Evolutionary conservation across 1,140 invertebrate genomes (phyloP).

Genomic region (Latrodectus geometricus): DNA sequence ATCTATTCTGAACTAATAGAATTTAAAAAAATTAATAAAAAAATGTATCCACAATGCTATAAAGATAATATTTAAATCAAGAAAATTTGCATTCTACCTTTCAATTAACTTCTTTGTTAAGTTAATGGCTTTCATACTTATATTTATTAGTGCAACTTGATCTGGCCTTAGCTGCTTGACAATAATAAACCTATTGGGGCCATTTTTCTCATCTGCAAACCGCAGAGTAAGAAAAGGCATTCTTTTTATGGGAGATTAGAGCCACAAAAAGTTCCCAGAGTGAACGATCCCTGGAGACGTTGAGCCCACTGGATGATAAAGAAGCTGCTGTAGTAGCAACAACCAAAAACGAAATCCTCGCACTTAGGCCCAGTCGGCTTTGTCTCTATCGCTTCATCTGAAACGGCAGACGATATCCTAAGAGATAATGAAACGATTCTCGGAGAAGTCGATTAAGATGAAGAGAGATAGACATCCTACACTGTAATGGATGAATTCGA

Average conservation of each 20-base stretch:
- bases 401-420: slow-evolving; percentile 26
- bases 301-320: neutral
- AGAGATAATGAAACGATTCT: slow-evolving; percentile 56
- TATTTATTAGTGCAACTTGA: neutral
- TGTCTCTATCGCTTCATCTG: neutral
- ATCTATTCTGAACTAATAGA: no score
- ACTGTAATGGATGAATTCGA: slow-evolving; percentile 50
- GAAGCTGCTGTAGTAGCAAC: neutral
- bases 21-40: no score
- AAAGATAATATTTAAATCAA: no score
- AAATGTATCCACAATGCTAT: no score
- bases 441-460: slow-evolving; percentile 55
- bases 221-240: neutral
- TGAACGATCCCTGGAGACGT: neutral
- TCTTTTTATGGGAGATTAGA: neutral
- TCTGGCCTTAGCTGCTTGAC: neutral
- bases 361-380: neutral
- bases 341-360: neutral
- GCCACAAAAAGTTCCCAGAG: neutral
- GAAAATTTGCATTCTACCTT: no score
- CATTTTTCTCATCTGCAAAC: no score
- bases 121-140: no score
- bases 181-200: no score
- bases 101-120: no score
- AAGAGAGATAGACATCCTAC: slow-evolving; percentile 43